These are phyloP conservation scores for Leptinotarsa rubiginosa DNA, from an alignment of 2,888 invertebrate genomes.

Conservation along the genomic window DNA sequence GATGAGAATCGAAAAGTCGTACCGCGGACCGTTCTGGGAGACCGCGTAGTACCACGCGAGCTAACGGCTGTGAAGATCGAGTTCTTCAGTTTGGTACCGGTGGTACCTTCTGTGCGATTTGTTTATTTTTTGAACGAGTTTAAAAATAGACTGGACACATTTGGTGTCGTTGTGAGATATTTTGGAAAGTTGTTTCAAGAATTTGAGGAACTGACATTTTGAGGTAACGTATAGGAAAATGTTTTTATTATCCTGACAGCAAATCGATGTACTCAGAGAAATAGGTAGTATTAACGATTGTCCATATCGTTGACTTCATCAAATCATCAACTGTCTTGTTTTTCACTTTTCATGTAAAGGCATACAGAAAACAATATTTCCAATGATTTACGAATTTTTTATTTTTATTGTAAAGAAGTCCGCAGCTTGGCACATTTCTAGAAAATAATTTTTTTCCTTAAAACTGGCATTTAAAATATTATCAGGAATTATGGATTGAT, in stretches of 20 bases:
- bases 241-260: neutral
- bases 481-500: too few relatives aligned
- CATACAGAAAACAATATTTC: too few relatives aligned
- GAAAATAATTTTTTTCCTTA: too few relatives aligned
- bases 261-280: too few relatives aligned
- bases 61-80: conserved; percentile 18
- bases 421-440: too few relatives aligned
- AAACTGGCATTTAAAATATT: too few relatives aligned
- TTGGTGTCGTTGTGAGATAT: conserved; percentile 12
- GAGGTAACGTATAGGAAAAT: neutral
- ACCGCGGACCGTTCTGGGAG: conserved; percentile 11
- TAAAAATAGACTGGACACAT: conserved; percentile 1
- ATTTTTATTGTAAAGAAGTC: too few relatives aligned
- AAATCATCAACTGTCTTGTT: too few relatives aligned
- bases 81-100: conserved; percentile 14
- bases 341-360: too few relatives aligned
- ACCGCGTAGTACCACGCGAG: conserved; percentile 16
- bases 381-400: too few relatives aligned
- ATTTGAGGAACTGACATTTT: neutral
- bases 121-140: conserved; percentile 12
- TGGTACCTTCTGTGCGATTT: conserved; percentile 10
- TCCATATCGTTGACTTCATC: too few relatives aligned
- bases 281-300: too few relatives aligned
- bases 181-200: neutral
- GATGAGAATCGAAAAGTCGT: conserved; percentile 29